These are phyloP conservation scores for Drosophila lacicola DNA, from an alignment of 2,888 invertebrate genomes.

Conservation along the genomic window DNA sequence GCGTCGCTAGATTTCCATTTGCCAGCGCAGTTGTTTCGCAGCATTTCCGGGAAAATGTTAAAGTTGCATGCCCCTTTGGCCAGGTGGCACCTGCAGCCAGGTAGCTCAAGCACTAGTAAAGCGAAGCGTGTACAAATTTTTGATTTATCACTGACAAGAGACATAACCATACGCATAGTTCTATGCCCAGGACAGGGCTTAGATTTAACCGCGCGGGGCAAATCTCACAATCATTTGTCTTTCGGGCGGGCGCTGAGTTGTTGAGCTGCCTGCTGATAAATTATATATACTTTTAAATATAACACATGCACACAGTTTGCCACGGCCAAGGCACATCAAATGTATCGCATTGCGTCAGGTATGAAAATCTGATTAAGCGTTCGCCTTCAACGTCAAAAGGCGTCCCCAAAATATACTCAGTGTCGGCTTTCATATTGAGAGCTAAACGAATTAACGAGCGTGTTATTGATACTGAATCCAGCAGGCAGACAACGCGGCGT, in stretches of 20 bases:
- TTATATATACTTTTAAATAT: conserved; percentile 63
- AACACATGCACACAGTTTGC: neutral
- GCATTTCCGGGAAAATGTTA: conserved; percentile 5
- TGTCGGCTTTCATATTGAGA: conserved; percentile 43
- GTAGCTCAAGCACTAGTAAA: conserved; percentile 54
- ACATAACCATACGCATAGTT: conserved; percentile 16
- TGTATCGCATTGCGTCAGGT: conserved; percentile 63
- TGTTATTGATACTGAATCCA: conserved; percentile 62
- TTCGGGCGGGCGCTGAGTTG: conserved; percentile 23
- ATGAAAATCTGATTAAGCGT: conserved; percentile 68
- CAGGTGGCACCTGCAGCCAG: conserved; percentile 16
- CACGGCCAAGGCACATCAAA: conserved; percentile 55
- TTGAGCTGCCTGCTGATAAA: conserved; percentile 60
- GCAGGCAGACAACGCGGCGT: conserved; percentile 25
- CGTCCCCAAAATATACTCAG: neutral
- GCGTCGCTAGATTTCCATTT: conserved; percentile 69
- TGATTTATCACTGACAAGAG: conserved; percentile 69
- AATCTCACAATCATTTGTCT: conserved; percentile 66
- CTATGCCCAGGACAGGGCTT: neutral
- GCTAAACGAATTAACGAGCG: conserved; percentile 73
- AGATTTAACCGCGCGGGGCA: neutral
- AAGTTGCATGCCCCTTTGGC: conserved; percentile 11
- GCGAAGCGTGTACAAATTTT: conserved; percentile 60
- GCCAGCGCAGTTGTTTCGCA: conserved; percentile 5
- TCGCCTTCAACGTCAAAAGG: conserved; percentile 1